Conservation (phyloP, 2,113 vertebrate genomes). For the Pampusana beccarii region DNA sequence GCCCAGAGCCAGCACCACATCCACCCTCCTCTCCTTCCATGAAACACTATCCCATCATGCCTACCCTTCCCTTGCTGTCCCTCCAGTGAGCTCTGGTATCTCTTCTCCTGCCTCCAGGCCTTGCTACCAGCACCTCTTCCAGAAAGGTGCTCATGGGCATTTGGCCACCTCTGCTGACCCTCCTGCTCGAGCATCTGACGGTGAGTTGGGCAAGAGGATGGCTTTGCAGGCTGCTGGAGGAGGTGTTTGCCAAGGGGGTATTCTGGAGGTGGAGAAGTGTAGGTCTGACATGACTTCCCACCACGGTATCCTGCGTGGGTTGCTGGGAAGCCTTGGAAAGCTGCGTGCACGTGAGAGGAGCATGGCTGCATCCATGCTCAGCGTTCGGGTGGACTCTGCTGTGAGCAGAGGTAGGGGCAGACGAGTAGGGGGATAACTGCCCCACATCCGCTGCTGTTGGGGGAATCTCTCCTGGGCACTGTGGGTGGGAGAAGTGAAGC, state of each 20-base stretch:
- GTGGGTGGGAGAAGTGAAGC: background rate
- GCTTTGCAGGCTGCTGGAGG: background rate
- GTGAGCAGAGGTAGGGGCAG: rapidly evolving
- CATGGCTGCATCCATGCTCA: rapidly evolving
- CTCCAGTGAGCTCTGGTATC: background rate
- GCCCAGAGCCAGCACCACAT: background rate
- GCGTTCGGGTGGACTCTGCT: background rate
- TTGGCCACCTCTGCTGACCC: background rate
- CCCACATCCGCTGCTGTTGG: rapidly evolving
- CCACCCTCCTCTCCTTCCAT: background rate
- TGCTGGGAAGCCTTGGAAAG: background rate
- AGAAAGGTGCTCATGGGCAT: background rate
- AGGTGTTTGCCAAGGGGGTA: background rate
- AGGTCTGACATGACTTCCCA: background rate
- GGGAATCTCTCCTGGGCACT: background rate
- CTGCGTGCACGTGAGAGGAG: rapidly evolving
- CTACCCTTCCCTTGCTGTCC: background rate
- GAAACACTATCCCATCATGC: rapidly evolving
- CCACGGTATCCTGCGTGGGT: background rate
- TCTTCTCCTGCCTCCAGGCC: background rate
- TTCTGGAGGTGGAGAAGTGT: background rate
- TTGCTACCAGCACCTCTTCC: background rate
- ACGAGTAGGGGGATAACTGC: rapidly evolving
- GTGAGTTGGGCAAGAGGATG: background rate
- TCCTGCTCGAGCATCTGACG: rapidly evolving